A percentile compares a stretch with the other conserved stretches of the same genome.
Evolutionary conservation across 1,140 invertebrate species (phyloP).

Genomic region (Aporrectodea caliginosa): DNA sequence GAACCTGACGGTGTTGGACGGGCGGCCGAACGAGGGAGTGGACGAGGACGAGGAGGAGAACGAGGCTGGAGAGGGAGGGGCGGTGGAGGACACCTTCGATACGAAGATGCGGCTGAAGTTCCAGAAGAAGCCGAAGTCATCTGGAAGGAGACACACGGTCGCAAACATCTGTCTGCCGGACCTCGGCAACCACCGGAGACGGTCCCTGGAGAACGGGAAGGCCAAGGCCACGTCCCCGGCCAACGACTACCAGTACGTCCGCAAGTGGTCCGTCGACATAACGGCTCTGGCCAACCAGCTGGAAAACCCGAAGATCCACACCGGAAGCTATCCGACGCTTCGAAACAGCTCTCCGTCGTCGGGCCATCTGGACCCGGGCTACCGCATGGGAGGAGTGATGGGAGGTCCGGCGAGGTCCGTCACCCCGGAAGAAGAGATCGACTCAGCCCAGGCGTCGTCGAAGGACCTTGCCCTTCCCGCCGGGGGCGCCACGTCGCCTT

Average conservation of each 20-base stretch:
- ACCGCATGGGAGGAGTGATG: background rate
- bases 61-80: background rate
- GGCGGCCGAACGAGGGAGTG: background rate
- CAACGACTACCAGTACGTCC: conserved; percentile 48
- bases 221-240: background rate
- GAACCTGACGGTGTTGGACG: background rate
- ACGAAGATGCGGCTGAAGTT: conserved; percentile 28
- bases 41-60: background rate
- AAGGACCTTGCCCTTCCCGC: background rate
- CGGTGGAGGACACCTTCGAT: conserved; percentile 23
- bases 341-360: background rate
- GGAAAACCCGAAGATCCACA: conserved; percentile 50
- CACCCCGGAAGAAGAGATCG: background rate
- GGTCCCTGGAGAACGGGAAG: conserved; percentile 7
- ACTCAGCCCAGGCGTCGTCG: background rate
- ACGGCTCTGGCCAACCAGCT: conserved; percentile 50
- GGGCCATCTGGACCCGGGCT: too few species aligned
- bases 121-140: conserved; percentile 8
- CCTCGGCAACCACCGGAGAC: background rate
- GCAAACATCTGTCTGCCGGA: conserved; percentile 28
- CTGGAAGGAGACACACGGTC: conserved; percentile 29
- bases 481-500: background rate
- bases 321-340: conserved; percentile 39
- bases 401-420: background rate
- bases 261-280: conserved; percentile 54